Percentiles rank a stretch among this genome's conserved stretches.
phyloP scores from a whole-genome alignment of 2,797 vertebrate species.

The Scolopax bukidnonensis region DNA sequence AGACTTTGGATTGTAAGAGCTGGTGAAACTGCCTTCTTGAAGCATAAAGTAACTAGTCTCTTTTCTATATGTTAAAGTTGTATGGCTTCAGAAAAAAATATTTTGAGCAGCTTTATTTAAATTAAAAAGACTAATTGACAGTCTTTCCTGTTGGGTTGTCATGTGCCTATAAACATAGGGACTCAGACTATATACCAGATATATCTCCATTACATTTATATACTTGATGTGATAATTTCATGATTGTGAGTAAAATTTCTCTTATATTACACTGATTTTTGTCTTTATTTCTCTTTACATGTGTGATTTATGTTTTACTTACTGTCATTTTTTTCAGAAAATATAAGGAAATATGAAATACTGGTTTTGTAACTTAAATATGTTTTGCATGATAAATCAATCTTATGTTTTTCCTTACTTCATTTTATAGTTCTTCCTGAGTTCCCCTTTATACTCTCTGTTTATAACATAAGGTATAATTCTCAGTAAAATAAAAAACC shows the following conservation, averaged over 20 bases:
- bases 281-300: background rate
- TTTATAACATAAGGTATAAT: background rate
- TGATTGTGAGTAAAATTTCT: background rate
- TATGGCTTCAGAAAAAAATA: background rate
- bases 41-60: background rate
- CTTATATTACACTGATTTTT: background rate
- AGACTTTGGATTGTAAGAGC: background rate
- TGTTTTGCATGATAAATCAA: background rate
- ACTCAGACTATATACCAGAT: background rate
- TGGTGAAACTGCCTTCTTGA: background rate
- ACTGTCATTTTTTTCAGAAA: background rate
- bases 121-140: background rate
- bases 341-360: background rate
- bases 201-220: no score
- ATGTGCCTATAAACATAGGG: background rate
- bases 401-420: background rate
- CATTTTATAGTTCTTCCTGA: background rate
- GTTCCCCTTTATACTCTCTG: background rate
- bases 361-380: background rate
- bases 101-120: background rate
- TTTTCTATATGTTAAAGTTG: background rate
- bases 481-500: background rate
- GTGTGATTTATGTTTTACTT: background rate
- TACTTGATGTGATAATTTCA: background rate
- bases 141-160: background rate